Evolutionary conservation across 2,797 vertebrate species (phyloP).

Genomic region (Anisognathus igniventris): DNA sequence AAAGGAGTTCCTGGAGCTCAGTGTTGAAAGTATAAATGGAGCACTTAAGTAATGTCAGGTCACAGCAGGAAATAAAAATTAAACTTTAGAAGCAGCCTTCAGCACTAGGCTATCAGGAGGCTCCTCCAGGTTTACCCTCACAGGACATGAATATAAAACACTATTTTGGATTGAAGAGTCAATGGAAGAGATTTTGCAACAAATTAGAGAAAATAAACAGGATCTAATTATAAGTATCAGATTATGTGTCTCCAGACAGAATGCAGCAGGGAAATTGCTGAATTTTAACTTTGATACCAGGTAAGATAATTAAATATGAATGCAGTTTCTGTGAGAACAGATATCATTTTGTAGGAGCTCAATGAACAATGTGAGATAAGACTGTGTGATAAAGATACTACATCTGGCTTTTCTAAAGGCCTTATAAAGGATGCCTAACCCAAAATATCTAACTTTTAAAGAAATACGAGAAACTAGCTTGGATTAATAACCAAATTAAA

Average conservation of each 20-base stretch:
- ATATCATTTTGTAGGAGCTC: background rate
- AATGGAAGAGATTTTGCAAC: background rate
- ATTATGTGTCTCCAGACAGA: background rate
- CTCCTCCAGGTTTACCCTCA: background rate
- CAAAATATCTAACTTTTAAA: background rate
- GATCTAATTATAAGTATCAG: background rate
- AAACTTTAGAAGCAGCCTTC: background rate
- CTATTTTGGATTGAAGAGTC: background rate
- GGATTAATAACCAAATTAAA: background rate
- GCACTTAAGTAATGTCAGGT: background rate
- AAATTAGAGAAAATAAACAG: background rate
- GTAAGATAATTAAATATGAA: background rate
- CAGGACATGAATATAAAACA: background rate
- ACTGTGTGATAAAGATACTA: background rate
- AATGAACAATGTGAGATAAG: background rate
- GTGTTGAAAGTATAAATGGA: background rate
- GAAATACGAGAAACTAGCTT: background rate
- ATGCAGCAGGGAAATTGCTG: background rate
- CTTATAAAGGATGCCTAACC: background rate
- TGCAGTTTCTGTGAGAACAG: background rate
- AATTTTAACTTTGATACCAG: background rate
- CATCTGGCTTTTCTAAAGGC: background rate
- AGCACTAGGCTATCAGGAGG: background rate
- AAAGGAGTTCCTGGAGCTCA: background rate
- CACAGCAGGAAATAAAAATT: background rate